These are phyloP conservation scores for Ichneumon xanthorius DNA, from an alignment of 2,888 invertebrate genomes.

Conservation along the genomic window DNA sequence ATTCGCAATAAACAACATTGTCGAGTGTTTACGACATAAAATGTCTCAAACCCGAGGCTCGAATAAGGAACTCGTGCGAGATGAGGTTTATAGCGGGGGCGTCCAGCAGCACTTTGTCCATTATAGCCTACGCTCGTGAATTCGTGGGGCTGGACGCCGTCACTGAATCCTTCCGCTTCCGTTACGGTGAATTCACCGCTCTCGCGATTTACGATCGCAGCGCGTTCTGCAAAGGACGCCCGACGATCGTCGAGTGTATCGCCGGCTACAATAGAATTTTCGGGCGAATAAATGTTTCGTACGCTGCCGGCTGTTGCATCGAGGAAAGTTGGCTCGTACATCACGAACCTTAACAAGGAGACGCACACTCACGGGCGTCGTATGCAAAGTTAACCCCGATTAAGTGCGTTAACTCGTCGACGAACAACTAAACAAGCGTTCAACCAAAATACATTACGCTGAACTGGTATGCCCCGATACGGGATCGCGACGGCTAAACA, in stretches of 20 bases:
- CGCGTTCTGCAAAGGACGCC: constrained; percentile 7
- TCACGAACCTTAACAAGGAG: constrained; percentile 41
- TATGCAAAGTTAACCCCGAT: constrained; percentile 83
- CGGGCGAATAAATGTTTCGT: constrained; percentile 22
- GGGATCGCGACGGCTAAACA: constrained; percentile 60
- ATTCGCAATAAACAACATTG: not conserved
- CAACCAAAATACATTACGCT: constrained; percentile 82
- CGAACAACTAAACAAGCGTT: constrained; percentile 78
- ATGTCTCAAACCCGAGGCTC: not conserved
- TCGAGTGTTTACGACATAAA: not conserved
- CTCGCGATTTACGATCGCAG: constrained; percentile 19
- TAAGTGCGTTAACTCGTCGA: constrained; percentile 82
- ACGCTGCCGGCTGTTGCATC: not conserved
- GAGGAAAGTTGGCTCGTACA: constrained; percentile 21
- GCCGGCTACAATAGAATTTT: constrained; percentile 47
- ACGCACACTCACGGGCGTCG: constrained; percentile 66
- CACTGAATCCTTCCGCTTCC: constrained; percentile 54
- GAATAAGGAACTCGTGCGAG: constrained; percentile 14
- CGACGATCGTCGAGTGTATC: constrained; percentile 35
- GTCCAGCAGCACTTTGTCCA: constrained; percentile 43
- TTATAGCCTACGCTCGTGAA: constrained; percentile 48
- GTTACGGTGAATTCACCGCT: constrained; percentile 37
- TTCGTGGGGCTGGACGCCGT: constrained; percentile 37
- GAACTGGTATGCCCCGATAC: constrained; percentile 68
- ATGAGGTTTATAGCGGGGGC: constrained; percentile 43